Percentiles rank a stretch among this genome's conserved stretches.
phyloP scores from a whole-genome alignment of 2,113 vertebrate species.

The Podilymbus podiceps region DNA sequence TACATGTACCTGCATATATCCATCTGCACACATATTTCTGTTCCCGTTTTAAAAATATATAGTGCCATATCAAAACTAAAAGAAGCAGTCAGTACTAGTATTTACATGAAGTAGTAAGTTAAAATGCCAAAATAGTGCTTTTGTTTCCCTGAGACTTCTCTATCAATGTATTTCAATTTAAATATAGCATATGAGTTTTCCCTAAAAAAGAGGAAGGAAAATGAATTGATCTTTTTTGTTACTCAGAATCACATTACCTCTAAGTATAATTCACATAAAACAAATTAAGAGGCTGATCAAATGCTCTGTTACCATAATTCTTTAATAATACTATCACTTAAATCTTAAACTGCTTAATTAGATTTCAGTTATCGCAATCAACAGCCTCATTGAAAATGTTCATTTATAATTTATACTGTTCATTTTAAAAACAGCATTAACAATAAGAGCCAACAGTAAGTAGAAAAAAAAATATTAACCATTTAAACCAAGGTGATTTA shows the following conservation, averaged over 20 bases:
- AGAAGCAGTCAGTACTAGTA: background rate
- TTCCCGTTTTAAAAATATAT: background rate
- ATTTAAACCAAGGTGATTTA: background rate
- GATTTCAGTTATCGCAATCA: slow-evolving; percentile 70
- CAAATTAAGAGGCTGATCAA: slow-evolving; percentile 58
- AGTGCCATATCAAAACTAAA: background rate
- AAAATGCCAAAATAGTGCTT: background rate
- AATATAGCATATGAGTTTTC: background rate
- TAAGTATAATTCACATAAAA: background rate
- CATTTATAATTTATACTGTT: slow-evolving; percentile 66
- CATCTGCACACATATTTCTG: background rate
- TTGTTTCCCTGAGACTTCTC: background rate
- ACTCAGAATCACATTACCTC: slow-evolving; percentile 2
- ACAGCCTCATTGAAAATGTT: slow-evolving; percentile 68
- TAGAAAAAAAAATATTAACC: background rate
- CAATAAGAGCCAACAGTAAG: background rate
- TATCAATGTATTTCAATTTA: background rate
- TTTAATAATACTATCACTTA: slow-evolving; percentile 70
- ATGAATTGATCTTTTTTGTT: slow-evolving; percentile 26
- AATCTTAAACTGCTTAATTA: slow-evolving; percentile 72
- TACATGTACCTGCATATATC: background rate
- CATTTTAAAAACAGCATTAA: slow-evolving; percentile 38
- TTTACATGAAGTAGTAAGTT: background rate
- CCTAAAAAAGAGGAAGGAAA: background rate
- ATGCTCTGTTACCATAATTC: slow-evolving; percentile 47